Base-by-base conservation (phyloP, 2,113 vertebrate genomes). In the Trachemys scripta region DNA sequence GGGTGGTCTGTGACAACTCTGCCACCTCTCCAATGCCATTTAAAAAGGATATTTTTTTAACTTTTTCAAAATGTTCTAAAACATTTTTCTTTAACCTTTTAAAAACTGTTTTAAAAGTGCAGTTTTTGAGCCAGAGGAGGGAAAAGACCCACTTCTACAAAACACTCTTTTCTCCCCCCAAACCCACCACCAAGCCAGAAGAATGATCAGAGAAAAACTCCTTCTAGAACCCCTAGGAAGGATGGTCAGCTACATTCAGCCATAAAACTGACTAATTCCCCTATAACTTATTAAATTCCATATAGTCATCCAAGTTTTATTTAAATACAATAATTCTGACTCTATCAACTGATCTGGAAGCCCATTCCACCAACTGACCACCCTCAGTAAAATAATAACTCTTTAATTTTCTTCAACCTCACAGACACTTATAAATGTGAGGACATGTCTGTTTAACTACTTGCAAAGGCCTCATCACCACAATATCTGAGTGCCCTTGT, bases 81-180 rank as follows among this genome's bases (percentile, higher is more conserved):
- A 47, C 50, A 47, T 84, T 72, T 85, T 35, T 72, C 20, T 19
- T 50, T 51, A 50, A 84, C 19, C 38, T 75, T 76, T 47, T 4
- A 72, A 75, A 54, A 75, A 29, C 2, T 3, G 10, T 31, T 45
- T 22, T 20, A 85, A 84, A 49, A 14, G 1, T 38, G 25, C 1
- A 24, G 12, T 10, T 14, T 59, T 62, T 85, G 20, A 76, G 20
- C 16, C 82, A 13, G 0, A 0, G 20, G 1, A 69, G 35, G 31
- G 16, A 19, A 69, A 69, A 69, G 16, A 69, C 4, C 16, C 16
- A 69, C 14, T n/a, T 35, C 35, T 69, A 62, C 12, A 69, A 62
- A 69, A 69, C 4, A 17, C 16, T 10, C 8, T 69, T 69, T 38
- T n/a, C 31, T 69, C 35, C 35, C 65, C 17, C 8, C 4, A 10